Base-by-base conservation (phyloP, 2,888 invertebrate species). In the Euzetes globulus region DNA sequence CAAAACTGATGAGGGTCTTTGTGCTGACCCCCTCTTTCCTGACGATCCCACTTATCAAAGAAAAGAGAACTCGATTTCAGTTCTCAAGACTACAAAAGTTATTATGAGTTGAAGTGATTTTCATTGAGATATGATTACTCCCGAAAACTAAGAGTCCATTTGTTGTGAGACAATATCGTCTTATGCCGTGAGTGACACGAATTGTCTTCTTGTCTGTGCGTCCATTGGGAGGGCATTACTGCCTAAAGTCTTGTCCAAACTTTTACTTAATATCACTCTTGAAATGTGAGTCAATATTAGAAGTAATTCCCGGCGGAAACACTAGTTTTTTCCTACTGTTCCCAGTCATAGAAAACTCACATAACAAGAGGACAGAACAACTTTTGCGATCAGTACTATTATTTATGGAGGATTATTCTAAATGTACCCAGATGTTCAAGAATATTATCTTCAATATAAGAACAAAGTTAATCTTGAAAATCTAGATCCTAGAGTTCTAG, bases 211-310 rank as follows among this genome's bases (percentile, higher is more conserved):
- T 19, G 50, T 19, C 19, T 50, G n/a, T 60, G 19, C 4, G 15
- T 60, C 60, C 29, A 11, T 6, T 60, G 60, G 60, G 60, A 60
- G 4, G 29, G 29, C 25, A 60, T 60, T 29, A 29, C 19, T 4
- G 60, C 60, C 29, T 27, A 15, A 27, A 60, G 60, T 60, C 60
- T 60, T 60, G 60, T 60, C 60, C 27, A 15, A 27, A 60, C 60
- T 60, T 60, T 60, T 29, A 60, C 50, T 50, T 60, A 27, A 60
- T 60, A 60, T 60, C 60, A 60, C 60, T 60, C 29, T 25, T 60
- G 60, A 60, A 60, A 60, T 29, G 60, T 29, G 60, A 60, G 60
- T 60, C 60, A 60, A 60, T 60, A 60, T 60, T 22, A 27, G 60
- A 60, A 4, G 50, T 15, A 60, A 60, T 19, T 60, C 60, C 60